Conservation (phyloP, 1,140 invertebrate species). For the Neuroterus valhalla region DNA sequence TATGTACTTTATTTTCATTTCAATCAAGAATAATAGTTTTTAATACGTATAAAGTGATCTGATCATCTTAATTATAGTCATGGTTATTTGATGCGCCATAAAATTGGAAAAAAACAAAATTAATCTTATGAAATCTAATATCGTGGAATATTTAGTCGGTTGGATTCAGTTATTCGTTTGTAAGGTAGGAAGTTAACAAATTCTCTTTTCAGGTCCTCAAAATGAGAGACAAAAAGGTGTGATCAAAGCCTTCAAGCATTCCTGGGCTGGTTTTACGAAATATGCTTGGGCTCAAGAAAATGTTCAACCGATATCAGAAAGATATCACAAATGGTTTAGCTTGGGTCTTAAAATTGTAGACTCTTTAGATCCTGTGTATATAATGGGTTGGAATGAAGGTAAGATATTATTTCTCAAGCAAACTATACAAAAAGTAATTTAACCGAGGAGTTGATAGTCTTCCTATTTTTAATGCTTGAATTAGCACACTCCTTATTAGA, state of each 20-base stretch:
- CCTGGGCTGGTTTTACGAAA: conserved; percentile 93
- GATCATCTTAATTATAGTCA: too few relatives aligned
- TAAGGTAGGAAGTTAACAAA: conserved; percentile 55
- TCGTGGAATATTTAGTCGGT: too few relatives aligned
- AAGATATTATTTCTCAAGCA: conserved; percentile 46
- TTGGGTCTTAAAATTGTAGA: conserved; percentile 94
- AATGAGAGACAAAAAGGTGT: conserved; percentile 89
- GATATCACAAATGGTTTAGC: conserved; percentile 92
- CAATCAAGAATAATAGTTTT: too few relatives aligned
- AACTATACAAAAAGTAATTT: conserved; percentile 18
- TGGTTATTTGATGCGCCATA: too few relatives aligned
- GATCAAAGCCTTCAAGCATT: conserved; percentile 90
- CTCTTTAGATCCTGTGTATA: conserved; percentile 92
- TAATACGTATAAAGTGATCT: too few relatives aligned
- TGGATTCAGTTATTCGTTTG: too few relatives aligned
- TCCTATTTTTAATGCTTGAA: background rate
- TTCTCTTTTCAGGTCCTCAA: conserved; percentile 78
- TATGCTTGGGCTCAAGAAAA: conserved; percentile 97
- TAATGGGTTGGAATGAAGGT: conserved; percentile 94
- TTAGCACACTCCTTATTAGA: background rate
- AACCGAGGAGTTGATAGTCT: conserved; percentile 15
- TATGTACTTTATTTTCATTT: too few relatives aligned
- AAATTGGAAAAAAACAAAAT: too few relatives aligned
- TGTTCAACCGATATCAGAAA: conserved; percentile 89
- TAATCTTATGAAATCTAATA: too few relatives aligned